These are phyloP conservation scores for Danaus melanippus DNA, from an alignment of 1,140 invertebrate genomes.

Conservation along the genomic window DNA sequence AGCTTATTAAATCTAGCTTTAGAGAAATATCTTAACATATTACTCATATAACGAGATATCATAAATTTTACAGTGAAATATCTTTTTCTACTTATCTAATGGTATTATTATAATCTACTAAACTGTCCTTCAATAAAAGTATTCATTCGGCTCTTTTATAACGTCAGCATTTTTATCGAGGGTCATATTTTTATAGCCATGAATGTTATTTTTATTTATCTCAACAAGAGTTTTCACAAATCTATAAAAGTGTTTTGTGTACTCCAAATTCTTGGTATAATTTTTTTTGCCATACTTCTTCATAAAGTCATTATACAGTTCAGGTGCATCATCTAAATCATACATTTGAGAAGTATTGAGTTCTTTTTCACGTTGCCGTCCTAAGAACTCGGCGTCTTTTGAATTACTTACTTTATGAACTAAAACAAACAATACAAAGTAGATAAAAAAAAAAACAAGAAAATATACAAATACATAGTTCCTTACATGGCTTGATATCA, in stretches of 20 bases:
- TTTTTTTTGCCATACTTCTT: constrained; percentile 22
- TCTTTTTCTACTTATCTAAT: too few species aligned
- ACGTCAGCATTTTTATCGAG: constrained; percentile 32
- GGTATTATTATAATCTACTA: too few species aligned
- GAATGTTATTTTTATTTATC: constrained; percentile 30
- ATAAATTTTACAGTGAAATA: too few species aligned
- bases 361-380: constrained; percentile 17
- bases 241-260: constrained; percentile 27
- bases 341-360: constrained; percentile 26
- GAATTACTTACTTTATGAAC: constrained; percentile 22
- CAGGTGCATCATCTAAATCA: constrained; percentile 31
- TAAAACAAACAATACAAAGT: constrained; percentile 12
- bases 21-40: too few species aligned
- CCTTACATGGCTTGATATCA: constrained; percentile 36
- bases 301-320: constrained; percentile 29
- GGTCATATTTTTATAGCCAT: constrained; percentile 10
- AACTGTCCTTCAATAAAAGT: constrained; percentile 16
- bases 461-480: not conserved
- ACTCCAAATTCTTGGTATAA: constrained; percentile 21
- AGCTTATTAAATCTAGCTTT: too few species aligned
- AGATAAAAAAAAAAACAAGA: not conserved
- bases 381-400: constrained; percentile 12
- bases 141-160: constrained; percentile 29
- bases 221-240: constrained; percentile 38
- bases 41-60: too few species aligned